Percentiles rank a stretch among this genome's conserved stretches.
phyloP scores from a whole-genome alignment of 2,113 vertebrate genomes.

The Lepisosteus osseus region DNA sequence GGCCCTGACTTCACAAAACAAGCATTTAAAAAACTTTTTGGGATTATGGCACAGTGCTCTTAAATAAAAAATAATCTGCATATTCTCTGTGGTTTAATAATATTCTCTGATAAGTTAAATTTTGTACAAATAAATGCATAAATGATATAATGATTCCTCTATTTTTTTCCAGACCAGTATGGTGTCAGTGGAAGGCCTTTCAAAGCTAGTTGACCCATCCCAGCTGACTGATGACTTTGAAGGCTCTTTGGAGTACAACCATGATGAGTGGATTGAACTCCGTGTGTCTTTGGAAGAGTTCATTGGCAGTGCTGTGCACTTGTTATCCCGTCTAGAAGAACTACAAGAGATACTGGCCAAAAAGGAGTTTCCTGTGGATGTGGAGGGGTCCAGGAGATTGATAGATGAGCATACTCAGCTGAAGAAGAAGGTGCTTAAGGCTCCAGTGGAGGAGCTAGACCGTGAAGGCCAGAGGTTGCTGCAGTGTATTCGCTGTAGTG shows the following conservation, averaged over 20 bases:
- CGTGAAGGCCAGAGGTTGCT: constrained; percentile 91
- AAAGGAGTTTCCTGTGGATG: constrained; percentile 94
- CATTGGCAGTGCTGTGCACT: constrained; percentile 88
- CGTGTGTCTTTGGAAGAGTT: constrained; percentile 93
- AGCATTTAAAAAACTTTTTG: no score
- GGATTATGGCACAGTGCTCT: no score
- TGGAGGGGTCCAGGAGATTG: constrained; percentile 88
- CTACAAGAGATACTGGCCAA: constrained; percentile 91
- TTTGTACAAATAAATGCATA: no score
- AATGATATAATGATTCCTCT: constrained; percentile 17
- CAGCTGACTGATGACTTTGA: constrained; percentile 96
- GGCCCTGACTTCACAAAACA: no score
- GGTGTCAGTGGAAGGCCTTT: constrained; percentile 95
- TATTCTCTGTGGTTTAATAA: no score
- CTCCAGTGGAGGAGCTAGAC: constrained; percentile 94
- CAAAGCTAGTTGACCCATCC: constrained; percentile 94
- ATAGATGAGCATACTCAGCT: constrained; percentile 95
- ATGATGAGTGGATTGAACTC: constrained; percentile 94
- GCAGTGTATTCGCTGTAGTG: constrained; percentile 90
- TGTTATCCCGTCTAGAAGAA: constrained; percentile 90
- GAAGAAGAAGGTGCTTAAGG: constrained; percentile 97
- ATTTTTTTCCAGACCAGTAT: constrained; percentile 80
- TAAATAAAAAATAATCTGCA: no score
- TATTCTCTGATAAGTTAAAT: no score
- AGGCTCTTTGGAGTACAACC: constrained; percentile 94